A percentile compares a stretch with the other conserved stretches of the same genome.
Evolutionary conservation across 2,888 invertebrate genomes (phyloP).

Genomic region (Phaonia tiefii): DNA sequence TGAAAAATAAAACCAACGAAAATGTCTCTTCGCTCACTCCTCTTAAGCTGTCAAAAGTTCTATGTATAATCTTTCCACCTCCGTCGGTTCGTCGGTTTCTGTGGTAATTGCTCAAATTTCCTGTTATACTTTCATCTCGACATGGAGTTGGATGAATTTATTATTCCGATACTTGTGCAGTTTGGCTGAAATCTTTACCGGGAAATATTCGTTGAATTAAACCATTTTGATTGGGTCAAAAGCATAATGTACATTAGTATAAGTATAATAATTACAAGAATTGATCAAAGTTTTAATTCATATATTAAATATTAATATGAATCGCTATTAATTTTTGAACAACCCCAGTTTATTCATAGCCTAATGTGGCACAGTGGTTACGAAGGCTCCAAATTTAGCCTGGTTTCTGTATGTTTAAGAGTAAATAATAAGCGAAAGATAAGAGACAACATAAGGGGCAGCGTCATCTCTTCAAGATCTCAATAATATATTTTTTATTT

Average conservation of each 20-base stretch:
- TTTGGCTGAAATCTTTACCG: too few relatives aligned
- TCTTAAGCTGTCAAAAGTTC: too few relatives aligned
- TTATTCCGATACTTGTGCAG: background rate
- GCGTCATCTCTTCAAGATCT: too few relatives aligned
- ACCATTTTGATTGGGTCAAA: background rate
- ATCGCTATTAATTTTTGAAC: background rate
- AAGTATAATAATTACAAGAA: constrained; percentile 76
- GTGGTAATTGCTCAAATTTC: constrained; percentile 67
- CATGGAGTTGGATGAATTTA: constrained; percentile 20
- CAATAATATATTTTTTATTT: too few relatives aligned
- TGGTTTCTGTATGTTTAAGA: too few relatives aligned
- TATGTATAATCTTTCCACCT: too few relatives aligned
- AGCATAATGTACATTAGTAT: background rate
- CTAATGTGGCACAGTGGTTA: background rate
- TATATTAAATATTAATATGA: constrained; percentile 32
- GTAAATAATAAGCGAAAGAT: too few relatives aligned
- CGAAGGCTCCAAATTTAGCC: too few relatives aligned
- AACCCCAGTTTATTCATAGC: background rate
- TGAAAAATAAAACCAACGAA: constrained; percentile 1
- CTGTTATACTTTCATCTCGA: constrained; percentile 52
- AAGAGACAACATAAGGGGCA: too few relatives aligned
- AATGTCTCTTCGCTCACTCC: too few relatives aligned
- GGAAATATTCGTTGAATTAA: background rate
- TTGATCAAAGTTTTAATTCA: constrained; percentile 75
- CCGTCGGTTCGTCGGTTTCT: too few relatives aligned